Evolutionary conservation across 1,140 invertebrate species (phyloP), one percentile per base, ranked within the genome.

Genomic region (Magallana gigas): DNA sequence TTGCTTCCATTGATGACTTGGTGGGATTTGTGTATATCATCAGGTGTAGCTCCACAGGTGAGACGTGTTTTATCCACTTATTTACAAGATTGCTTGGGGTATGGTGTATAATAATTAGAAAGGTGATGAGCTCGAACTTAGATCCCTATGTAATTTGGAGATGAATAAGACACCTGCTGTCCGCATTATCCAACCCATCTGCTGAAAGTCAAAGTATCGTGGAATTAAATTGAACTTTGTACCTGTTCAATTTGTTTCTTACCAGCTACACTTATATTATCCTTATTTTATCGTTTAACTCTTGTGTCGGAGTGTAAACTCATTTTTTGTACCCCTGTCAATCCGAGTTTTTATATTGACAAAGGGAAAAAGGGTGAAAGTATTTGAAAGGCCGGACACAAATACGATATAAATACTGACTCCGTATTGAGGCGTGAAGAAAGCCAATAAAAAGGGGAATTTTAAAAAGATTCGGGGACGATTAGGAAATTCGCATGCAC

Each of bases 381-480:
- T n/a, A 76, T 29, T 76, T 76, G 68, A 76, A 76, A 76, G 68
- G 23, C 18, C 23, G 68, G 36, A 48, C 36, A 48, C 68, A 76
- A 76, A 76, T 23, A 23, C 23, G 23, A 76, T 76, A 76, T n/a
- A n/a, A n/a, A 76, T 5, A 18, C 6, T 29, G 23, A 76, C 68
- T 76, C 68, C 23, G 68, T 29, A 76, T 1, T 76, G 7, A 76
- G 68, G 68, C 68, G 23, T 76, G 68, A 76, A 76, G 18, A 76
- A 76, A 18, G 64, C 23, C 23, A 18, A 71, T 71, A 71, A 71
- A 71, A 76, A 11, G 11, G 68, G 68, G 29, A 29, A 36, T 71
- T 76, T 29, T 36, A 76, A 76, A 12, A 76, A 48, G 36, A 48
- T 48, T 76, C 14, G 68, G 14, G 68, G 68, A 29, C 23, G 68